A percentile compares a stretch with the other conserved stretches of the same genome.
These are phyloP conservation scores for Laodelphax striatellus DNA, from an alignment of 1,140 invertebrate genomes.

Conservation along the genomic window DNA sequence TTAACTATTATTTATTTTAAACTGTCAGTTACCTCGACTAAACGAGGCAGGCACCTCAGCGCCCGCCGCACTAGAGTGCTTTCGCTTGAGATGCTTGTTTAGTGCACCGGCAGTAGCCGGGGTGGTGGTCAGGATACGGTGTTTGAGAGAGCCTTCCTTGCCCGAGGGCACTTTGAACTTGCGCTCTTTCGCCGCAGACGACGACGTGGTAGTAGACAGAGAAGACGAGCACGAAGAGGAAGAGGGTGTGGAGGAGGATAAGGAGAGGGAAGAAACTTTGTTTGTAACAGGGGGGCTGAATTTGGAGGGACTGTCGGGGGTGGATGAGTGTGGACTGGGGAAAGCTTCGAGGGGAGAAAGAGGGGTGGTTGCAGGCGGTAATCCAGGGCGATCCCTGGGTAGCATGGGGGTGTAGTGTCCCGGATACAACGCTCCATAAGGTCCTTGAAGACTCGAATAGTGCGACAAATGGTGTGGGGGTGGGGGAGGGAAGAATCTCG, in stretches of 20 bases:
- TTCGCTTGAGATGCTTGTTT: background rate
- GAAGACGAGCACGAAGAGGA: background rate
- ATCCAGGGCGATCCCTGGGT: slow-evolving; percentile 7
- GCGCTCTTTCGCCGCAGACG: background rate
- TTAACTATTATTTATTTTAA: too few relatives aligned
- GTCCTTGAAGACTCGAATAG: slow-evolving; percentile 14
- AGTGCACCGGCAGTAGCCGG: background rate
- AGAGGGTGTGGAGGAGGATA: background rate
- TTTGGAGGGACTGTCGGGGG: slow-evolving; percentile 1
- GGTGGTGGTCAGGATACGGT: slow-evolving; percentile 19
- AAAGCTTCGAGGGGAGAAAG: slow-evolving; percentile 8
- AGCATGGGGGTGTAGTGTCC: slow-evolving; percentile 12
- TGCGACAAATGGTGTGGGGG: slow-evolving; percentile 7
- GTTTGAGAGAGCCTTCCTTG: slow-evolving; percentile 9
- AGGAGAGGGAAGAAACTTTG: background rate
- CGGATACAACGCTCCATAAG: slow-evolving; percentile 13
- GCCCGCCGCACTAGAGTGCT: background rate
- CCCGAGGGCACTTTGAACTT: slow-evolving; percentile 14
- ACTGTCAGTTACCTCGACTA: slow-evolving; percentile 18
- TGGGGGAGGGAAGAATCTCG: slow-evolving; percentile 8
- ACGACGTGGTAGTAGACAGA: too few relatives aligned
- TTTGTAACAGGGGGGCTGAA: background rate
- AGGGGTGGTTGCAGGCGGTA: slow-evolving; percentile 12
- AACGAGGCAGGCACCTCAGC: too few relatives aligned
- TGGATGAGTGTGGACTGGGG: slow-evolving; percentile 11